phyloP scores from a whole-genome alignment of 2,888 invertebrate species.

The Apoda limacodes region DNA sequence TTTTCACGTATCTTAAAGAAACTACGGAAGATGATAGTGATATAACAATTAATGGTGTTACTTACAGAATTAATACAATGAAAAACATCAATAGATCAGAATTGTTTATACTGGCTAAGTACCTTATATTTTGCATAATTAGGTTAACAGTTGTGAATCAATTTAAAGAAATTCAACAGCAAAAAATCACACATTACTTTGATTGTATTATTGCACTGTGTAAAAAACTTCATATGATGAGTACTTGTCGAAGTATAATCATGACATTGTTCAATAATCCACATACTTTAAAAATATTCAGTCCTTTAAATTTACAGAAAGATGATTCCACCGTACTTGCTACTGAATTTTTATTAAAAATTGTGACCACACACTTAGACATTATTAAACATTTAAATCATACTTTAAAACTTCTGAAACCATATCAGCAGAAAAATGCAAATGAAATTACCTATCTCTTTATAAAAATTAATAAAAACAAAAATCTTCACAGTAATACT shows the following conservation, averaged over 20 bases:
- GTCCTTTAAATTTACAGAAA: conserved; percentile 41
- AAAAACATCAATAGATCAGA: conserved; percentile 40
- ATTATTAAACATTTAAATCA: conserved; percentile 38
- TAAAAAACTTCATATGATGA: conserved; percentile 37
- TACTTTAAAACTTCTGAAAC: conserved; percentile 44
- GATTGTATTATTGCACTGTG: conserved; percentile 38
- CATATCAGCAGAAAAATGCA: conserved; percentile 68
- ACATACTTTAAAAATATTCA: conserved; percentile 46
- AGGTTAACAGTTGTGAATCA: conserved; percentile 39
- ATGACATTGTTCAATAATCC: conserved; percentile 46
- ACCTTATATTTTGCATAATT: conserved; percentile 47
- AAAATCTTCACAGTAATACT: conserved; percentile 38
- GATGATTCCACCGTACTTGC: conserved; percentile 31
- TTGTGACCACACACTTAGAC: conserved; percentile 35
- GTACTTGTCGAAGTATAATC: conserved; percentile 39
- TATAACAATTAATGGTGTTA: conserved; percentile 25
- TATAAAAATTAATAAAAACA: conserved; percentile 52
- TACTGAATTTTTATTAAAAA: conserved; percentile 42
- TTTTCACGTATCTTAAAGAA: conserved; percentile 40
- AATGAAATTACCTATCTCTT: conserved; percentile 52
- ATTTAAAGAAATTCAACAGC: conserved; percentile 30
- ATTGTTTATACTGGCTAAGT: conserved; percentile 51
- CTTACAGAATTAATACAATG: conserved; percentile 31
- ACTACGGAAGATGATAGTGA: conserved; percentile 28
- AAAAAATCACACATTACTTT: conserved; percentile 37